Evolutionary conservation across 1,140 invertebrate genomes (phyloP), one percentile per base, ranked within the genome.

Genomic region (Grapholita molesta): DNA sequence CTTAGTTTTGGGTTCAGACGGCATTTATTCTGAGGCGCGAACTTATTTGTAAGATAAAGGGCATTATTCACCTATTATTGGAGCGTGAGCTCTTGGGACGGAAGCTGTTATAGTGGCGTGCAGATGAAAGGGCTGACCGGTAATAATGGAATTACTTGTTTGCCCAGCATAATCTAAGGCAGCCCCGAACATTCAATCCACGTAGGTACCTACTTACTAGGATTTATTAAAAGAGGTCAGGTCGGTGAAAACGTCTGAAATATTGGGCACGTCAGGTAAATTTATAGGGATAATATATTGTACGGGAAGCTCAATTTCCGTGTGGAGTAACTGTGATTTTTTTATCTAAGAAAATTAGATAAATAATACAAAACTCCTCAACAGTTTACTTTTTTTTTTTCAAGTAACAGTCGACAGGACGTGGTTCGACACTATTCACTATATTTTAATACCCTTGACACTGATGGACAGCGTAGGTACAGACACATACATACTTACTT

Each of bases 281-380:
- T 91, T 89, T 91, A 91, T 90, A 87, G 88, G 80, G 76, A 88
- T 87, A 89, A 91, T 91, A 89, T 86, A 82, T 90, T 87, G 80
- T 82, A 84, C 70, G 76, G 80, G 76, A 72, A 81, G 75, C 79
- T 80, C 75, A 86, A 83, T 84, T 85, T 86, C 70, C 71, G 70
- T 64, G 69, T 79, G 78, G 81, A 70, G 83, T 83, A 83, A 80
- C 80, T 78, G 76, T 83, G 79, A 86, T 88, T 88, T 88, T 86
- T 82, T 83, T 77, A 70, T 73, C 68, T 70, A n/a, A 70, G 64
- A 79, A 73, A 81, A 80, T 79, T 35, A 72, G 64, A 64, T 69
- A 69, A 32, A 61, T n/a, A 28, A 2, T 9, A 25, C 25, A 12
- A 61, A 11, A 7, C 15, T 6, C n/a, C 18, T 18, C 24, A 28